These are phyloP conservation scores for Ephydatia muelleri DNA, from an alignment of 37 sponge, comb jelly and placozoan species.

Conservation along the genomic window DNA sequence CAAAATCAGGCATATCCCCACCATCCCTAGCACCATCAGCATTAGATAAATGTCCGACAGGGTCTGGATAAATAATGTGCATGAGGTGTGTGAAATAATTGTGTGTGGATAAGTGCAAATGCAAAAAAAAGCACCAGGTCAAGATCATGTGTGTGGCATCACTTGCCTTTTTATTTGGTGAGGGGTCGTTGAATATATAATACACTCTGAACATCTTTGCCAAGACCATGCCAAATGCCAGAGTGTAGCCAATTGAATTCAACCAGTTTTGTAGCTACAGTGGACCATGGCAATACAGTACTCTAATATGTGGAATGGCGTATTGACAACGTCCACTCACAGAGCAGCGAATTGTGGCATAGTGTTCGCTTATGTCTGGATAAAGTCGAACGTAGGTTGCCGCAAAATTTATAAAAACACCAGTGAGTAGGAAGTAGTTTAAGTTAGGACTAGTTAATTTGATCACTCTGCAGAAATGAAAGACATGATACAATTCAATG, in stretches of 20 bases:
- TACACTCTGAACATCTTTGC: constrained; percentile 29
- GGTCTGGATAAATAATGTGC: background rate
- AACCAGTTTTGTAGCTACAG: background rate
- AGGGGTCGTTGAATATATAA: constrained; percentile 24
- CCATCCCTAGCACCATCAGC: background rate
- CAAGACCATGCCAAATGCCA: constrained; percentile 12
- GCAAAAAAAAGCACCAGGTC: too few relatives aligned
- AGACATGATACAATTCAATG: too few relatives aligned
- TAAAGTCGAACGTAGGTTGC: background rate
- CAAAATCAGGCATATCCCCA: background rate
- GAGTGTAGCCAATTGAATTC: constrained; percentile 1
- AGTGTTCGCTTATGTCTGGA: background rate
- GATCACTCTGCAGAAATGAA: constrained; percentile 4
- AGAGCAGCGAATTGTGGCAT: background rate
- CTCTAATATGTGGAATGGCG: background rate
- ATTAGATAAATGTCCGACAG: background rate
- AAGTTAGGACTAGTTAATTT: constrained; percentile 11
- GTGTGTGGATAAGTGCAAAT: too few relatives aligned
- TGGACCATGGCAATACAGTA: background rate
- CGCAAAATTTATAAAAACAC: background rate
- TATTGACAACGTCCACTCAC: background rate
- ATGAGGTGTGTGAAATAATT: background rate
- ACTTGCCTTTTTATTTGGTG: constrained; percentile 6
- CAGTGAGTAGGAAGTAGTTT: constrained; percentile 13
- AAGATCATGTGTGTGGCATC: background rate